Percentiles rank a stretch among this genome's conserved stretches.
Evolutionary conservation across 2,113 vertebrate genomes (phyloP).

Genomic region (Tursiops truncatus): DNA sequence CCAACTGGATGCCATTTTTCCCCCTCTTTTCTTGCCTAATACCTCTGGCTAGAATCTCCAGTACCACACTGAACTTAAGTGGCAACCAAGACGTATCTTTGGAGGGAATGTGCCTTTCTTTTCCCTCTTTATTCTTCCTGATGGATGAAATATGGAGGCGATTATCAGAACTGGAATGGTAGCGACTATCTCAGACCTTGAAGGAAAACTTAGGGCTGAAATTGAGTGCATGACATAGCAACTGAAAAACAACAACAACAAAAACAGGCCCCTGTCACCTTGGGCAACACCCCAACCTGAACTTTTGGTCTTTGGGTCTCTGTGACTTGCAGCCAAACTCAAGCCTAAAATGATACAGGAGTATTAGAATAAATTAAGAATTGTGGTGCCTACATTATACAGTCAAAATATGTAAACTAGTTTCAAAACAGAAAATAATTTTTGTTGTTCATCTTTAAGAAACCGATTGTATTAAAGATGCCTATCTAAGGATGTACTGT

Average conservation of each 20-base stretch:
- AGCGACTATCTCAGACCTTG: neutral
- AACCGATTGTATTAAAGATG: neutral
- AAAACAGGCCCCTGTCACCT: neutral
- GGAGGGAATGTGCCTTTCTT: neutral
- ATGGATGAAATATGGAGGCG: neutral
- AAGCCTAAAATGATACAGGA: neutral
- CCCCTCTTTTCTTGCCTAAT: neutral
- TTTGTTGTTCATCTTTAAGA: neutral
- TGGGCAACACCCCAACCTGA: neutral
- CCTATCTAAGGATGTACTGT: neutral
- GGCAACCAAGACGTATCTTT: neutral
- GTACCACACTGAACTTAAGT: neutral
- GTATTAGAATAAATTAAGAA: neutral
- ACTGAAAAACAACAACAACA: neutral
- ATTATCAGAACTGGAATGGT: neutral
- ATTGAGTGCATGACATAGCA: neutral
- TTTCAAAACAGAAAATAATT: neutral
- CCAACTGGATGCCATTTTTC: neutral
- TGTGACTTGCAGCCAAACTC: neutral
- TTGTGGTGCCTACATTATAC: neutral
- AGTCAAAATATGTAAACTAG: neutral
- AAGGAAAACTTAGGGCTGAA: neutral
- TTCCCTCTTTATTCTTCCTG: neutral
- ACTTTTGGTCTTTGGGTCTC: constrained; percentile 4
- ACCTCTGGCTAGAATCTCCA: neutral